Evolutionary conservation across 2,888 invertebrate species (phyloP).

Genomic region (Drosophila quinaria): DNA sequence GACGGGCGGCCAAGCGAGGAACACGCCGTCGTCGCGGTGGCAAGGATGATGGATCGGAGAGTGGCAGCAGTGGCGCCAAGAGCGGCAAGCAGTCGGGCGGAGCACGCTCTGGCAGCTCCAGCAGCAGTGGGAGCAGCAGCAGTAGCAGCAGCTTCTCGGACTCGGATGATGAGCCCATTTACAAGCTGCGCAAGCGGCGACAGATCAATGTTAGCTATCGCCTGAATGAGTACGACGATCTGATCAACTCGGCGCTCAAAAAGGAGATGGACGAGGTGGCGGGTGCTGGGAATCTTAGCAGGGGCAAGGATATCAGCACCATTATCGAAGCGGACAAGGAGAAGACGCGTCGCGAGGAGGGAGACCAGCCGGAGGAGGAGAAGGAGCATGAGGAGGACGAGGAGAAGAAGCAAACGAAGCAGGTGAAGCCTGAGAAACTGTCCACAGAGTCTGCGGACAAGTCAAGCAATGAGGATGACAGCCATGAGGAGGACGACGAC

Average conservation of each 20-base stretch:
- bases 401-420: slow-evolving; percentile 35
- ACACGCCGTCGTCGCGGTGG: slow-evolving; percentile 69
- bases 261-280: slow-evolving; percentile 91
- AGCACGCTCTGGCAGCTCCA: slow-evolving; percentile 61
- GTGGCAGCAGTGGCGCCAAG: slow-evolving; percentile 60
- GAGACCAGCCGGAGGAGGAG: slow-evolving; percentile 67
- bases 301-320: slow-evolving; percentile 97
- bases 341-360: slow-evolving; percentile 83
- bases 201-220: slow-evolving; percentile 93
- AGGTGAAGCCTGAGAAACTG: slow-evolving; percentile 19
- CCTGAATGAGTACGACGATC: slow-evolving; percentile 97
- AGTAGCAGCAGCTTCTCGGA: slow-evolving; percentile 73
- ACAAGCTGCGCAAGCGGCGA: slow-evolving; percentile 92
- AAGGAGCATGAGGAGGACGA: slow-evolving; percentile 46
- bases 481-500: slow-evolving; percentile 82
- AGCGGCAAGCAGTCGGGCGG: slow-evolving; percentile 68
- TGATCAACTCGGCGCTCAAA: slow-evolving; percentile 96
- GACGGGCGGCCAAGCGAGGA: slow-evolving; percentile 71
- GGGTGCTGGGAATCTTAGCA: slow-evolving; percentile 92
- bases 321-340: slow-evolving; percentile 93
- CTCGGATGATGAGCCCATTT: slow-evolving; percentile 91
- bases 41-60: slow-evolving; percentile 71
- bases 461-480: slow-evolving; percentile 53
- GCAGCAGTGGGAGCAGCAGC: slow-evolving; percentile 42
- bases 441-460: slow-evolving; percentile 18